Evolutionary conservation across 2,797 vertebrate species (phyloP), one percentile per base, ranked within the genome.

Genomic region (Silurus aristotelis): DNA sequence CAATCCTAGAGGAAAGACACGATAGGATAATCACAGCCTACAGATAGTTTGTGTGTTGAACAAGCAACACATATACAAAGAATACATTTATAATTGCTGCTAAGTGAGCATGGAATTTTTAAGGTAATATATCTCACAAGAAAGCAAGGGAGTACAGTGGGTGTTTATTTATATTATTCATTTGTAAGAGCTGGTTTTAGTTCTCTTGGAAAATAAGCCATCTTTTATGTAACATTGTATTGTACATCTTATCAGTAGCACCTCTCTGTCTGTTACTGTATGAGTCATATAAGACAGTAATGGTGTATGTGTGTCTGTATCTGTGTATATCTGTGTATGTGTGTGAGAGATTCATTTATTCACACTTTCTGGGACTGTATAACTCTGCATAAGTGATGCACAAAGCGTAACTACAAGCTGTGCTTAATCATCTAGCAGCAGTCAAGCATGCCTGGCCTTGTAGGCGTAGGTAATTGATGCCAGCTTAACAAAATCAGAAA

Each of bases 251-350:
- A 46, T 77, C 76, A 27, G 38, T 80, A 63, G 38, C n/a, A 38
- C 48, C 70, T 80, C 58, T 72, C 56, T 73, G 19, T 81, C 84
- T 82, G 61, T 12, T 82, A 38, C 19, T 46, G 61, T 76, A 76
- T 82, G 71, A 86, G 48, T 82, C 84, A 85, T 76, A 86, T 48
- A 56, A 71, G 31, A 78, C 27, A 19, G 52, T 56, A 31, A 75
- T 46, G 7, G 14, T 15, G 14, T 77, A 5, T 71, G 71, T 61
- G 61, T 58, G 56, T 80, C 52, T 76, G 73, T 64, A 56, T 61
- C 56, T 71, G 73, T 77, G 82, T 84, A 61, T 76, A 61, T 76
- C 71, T 75, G 64, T 63, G 71, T 68, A 71, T 67, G 61, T 67
- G 27, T 43, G 5, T 58, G 5, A 76, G 71, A 52, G 15, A 79